These are phyloP conservation scores for Leptinotarsa undecemlineata DNA, from an alignment of 1,140 invertebrate genomes.

Conservation along the genomic window DNA sequence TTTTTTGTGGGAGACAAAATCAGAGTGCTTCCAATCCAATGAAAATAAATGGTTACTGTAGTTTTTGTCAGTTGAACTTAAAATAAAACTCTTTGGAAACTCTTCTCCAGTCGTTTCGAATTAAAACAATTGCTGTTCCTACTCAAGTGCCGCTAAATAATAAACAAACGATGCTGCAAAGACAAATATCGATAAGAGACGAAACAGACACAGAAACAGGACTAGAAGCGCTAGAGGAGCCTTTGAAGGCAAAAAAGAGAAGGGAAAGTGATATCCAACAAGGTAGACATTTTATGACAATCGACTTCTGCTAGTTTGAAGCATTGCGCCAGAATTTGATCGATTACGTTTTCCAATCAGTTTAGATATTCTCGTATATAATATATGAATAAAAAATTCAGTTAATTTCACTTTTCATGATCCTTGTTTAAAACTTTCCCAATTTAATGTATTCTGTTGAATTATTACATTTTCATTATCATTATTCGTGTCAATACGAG, in stretches of 20 bases:
- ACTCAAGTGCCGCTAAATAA: constrained; percentile 70
- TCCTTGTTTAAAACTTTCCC: no score
- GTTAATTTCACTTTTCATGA: no score
- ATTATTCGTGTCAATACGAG: background rate
- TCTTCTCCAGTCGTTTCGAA: background rate
- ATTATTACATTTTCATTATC: no score
- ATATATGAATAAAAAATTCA: no score
- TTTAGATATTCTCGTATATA: no score
- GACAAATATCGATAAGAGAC: constrained; percentile 67
- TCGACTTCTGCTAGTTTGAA: constrained; percentile 30
- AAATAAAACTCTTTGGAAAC: background rate
- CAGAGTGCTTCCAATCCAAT: no score
- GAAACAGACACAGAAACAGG: constrained; percentile 65
- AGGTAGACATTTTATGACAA: constrained; percentile 51
- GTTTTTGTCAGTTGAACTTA: no score
- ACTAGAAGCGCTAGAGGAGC: constrained; percentile 68
- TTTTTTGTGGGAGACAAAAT: no score
- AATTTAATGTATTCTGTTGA: no score
- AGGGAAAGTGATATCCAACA: constrained; percentile 66
- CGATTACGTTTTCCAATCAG: no score
- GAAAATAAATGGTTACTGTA: no score
- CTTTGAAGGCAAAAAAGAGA: constrained; percentile 67
- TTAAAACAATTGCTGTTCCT: constrained; percentile 26
- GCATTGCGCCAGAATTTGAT: constrained; percentile 14
- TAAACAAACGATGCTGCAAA: constrained; percentile 66